Base-by-base conservation (phyloP, 2,113 vertebrate species). In the Phycodurus eques region DNA sequence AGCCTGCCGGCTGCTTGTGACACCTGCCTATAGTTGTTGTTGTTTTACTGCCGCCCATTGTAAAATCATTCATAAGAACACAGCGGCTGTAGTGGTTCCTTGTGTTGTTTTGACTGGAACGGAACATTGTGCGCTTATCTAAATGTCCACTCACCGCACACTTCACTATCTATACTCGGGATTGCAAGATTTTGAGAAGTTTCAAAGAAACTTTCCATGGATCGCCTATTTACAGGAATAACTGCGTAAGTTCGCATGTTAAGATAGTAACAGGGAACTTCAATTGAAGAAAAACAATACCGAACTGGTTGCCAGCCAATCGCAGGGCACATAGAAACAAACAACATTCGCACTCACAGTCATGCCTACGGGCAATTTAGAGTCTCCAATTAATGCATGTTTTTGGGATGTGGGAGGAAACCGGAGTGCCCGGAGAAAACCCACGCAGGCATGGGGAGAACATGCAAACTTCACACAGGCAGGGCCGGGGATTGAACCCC, bases 1-100 rank as follows among this genome's bases (percentile, higher is more conserved):
- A 60, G 43, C 62, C n/a, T 49, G 22, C 20, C 43, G 43, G 71
- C 19, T 56, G 44, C 31, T 46, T 62, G 15, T 70, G 67, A 65
- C 83, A 88, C 74, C 82, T 89, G 83, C 73, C 76, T 42, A 14
- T 47, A 74, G 42, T 62, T 61, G 44, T 47, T 66, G 63, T 66
- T 66, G 64, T 66, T 47, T 47, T 66, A 66, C 64, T 31, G 35
- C 31, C 14, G 35, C 59, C 31, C 59, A 17, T 61, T 33, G 59
- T 66, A 15, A 66, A 47, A 47, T 47, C 64, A 47, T 66, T 66
- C 64, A 66, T 47, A 47, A 66, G 64, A 66, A 66, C 64, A 47
- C 43, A 31, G 43, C 22, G 14, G 64, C 43, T 44, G 43, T 14
- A 31, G 9, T 31, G 43, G n/a, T 66, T 66, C 27, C 14, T 47